Evolutionary conservation across 2,113 vertebrate species (phyloP).

Genomic region (Cynocephalus volans): DNA sequence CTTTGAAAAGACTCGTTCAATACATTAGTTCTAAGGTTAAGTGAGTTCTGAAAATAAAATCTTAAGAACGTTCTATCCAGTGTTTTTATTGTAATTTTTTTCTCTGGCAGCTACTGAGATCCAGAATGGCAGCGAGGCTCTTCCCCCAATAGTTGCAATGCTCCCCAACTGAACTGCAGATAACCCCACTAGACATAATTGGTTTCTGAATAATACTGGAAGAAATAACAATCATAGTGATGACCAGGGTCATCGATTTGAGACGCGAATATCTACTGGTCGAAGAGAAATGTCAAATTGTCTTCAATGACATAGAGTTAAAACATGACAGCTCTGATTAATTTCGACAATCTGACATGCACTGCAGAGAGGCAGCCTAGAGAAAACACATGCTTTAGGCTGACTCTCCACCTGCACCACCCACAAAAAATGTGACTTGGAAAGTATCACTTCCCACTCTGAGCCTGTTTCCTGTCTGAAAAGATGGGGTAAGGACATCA

Average conservation of each 20-base stretch:
- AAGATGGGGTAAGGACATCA: not conserved
- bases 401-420: not conserved
- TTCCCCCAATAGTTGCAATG: too few species aligned
- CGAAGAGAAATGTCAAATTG: not conserved
- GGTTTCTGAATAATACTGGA: not conserved
- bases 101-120: not conserved
- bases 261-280: not conserved
- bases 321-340: not conserved
- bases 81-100: not conserved
- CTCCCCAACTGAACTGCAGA: not conserved
- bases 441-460: not conserved
- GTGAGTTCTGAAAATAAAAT: not conserved
- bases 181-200: not conserved
- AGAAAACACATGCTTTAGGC: not conserved
- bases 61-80: not conserved
- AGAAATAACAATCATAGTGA: not conserved
- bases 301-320: not conserved
- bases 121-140: not conserved
- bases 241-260: not conserved
- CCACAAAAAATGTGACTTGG: not conserved
- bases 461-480: not conserved
- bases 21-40: not conserved
- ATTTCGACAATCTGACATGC: fast-evolving
- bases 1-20: not conserved
- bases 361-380: not conserved